A percentile compares a stretch with the other conserved stretches of the same genome.
These are phyloP conservation scores for Phrynosoma blainvillii DNA, from an alignment of 2,113 vertebrate genomes.

Conservation along the genomic window DNA sequence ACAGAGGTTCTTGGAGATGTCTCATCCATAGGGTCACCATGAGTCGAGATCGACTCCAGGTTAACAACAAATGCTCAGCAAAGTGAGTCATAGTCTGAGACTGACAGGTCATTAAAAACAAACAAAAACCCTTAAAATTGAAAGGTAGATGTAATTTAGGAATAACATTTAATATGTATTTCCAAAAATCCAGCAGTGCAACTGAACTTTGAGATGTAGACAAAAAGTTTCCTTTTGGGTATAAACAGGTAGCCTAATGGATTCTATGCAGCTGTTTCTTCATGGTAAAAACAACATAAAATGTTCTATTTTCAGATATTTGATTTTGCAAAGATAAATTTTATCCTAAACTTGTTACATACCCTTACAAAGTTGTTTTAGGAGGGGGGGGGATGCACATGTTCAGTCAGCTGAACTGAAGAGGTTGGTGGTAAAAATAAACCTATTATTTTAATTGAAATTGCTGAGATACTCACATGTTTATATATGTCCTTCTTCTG, in stretches of 20 bases:
- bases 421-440: slow-evolving; percentile 13
- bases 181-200: background rate
- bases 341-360: slow-evolving; percentile 50
- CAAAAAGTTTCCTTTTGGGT: background rate
- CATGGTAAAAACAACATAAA: background rate
- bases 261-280: background rate
- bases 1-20: too few relatives aligned
- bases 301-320: slow-evolving; percentile 49
- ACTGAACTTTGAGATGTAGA: slow-evolving; percentile 11
- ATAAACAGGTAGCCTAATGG: background rate
- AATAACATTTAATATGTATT: too few relatives aligned
- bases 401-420: slow-evolving; percentile 40
- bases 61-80: background rate
- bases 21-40: too few relatives aligned
- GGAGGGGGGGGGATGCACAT: slow-evolving; percentile 13
- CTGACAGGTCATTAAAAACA: too few relatives aligned
- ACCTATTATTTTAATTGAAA: slow-evolving; percentile 48
- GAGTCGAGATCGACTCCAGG: too few relatives aligned
- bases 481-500: slow-evolving; percentile 41
- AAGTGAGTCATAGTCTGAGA: background rate
- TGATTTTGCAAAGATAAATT: slow-evolving; percentile 35
- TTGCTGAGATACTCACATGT: slow-evolving; percentile 38
- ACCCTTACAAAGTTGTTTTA: slow-evolving; percentile 39
- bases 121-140: background rate
- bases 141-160: background rate